These are phyloP conservation scores for Pedionomus torquatus DNA, from an alignment of 2,113 vertebrate genomes.

Conservation along the genomic window DNA sequence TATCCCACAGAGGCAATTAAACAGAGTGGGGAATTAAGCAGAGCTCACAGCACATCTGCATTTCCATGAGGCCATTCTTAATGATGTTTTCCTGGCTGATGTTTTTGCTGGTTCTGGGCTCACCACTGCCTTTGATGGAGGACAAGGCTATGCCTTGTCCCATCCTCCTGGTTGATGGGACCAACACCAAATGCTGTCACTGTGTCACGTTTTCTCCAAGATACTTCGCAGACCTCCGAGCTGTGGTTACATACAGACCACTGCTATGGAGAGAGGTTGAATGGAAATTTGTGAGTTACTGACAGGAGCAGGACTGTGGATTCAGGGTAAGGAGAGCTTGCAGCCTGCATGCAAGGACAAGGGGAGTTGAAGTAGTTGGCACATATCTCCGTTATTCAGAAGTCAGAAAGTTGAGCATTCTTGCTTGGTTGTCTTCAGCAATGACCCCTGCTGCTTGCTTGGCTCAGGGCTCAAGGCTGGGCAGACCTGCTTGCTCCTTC, in stretches of 20 bases:
- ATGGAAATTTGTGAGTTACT: not conserved
- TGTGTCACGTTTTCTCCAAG: not conserved
- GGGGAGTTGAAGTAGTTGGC: not conserved
- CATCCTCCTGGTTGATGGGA: not conserved
- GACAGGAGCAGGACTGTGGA: not conserved
- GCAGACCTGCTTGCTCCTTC: not conserved
- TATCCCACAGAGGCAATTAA: conserved; percentile 45
- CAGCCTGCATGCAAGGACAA: not conserved
- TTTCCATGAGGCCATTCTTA: not conserved
- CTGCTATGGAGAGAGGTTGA: not conserved
- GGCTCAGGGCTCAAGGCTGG: not conserved
- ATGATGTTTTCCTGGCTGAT: not conserved
- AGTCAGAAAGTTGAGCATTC: not conserved
- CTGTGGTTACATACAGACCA: not conserved
- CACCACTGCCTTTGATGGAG: not conserved
- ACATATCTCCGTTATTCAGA: not conserved
- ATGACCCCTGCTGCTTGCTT: not conserved
- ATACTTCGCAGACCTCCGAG: not conserved
- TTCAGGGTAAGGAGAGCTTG: not conserved
- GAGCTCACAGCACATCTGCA: not conserved
- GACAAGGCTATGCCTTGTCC: not conserved
- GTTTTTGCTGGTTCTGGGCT: not conserved
- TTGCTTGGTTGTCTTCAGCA: not conserved
- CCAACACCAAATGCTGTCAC: not conserved
- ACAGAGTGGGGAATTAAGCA: not conserved